Evolutionary conservation across 2,797 vertebrate species (phyloP).

Genomic region (Alca torda): DNA sequence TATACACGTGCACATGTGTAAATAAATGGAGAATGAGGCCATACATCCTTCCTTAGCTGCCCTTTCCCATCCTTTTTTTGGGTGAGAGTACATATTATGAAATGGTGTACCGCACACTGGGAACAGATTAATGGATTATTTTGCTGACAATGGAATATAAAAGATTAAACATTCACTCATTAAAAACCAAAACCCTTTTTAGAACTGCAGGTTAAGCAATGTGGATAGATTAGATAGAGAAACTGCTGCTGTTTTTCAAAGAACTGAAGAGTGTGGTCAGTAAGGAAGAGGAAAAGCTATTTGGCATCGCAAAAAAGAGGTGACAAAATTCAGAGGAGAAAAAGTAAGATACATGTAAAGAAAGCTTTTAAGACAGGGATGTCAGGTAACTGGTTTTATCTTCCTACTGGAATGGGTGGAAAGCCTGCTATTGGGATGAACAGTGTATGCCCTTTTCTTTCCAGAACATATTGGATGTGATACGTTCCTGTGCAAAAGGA

Average conservation of each 20-base stretch:
- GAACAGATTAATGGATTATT: conserved; percentile 7
- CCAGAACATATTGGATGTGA: not conserved
- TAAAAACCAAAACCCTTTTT: not conserved
- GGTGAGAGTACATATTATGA: not conserved
- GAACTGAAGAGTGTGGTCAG: not conserved
- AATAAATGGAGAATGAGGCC: not conserved
- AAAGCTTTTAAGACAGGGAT: not conserved
- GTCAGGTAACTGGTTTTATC: not conserved
- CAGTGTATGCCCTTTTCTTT: not conserved
- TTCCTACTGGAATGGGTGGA: not conserved
- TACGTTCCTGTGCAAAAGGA: not conserved
- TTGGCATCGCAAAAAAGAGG: not conserved
- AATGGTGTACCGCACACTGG: not conserved
- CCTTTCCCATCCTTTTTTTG: not conserved
- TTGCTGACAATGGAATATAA: not conserved
- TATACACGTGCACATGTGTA: not conserved
- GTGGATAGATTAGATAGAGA: not conserved
- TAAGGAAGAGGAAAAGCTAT: not conserved
- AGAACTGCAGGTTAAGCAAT: not conserved
- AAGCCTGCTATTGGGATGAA: not conserved
- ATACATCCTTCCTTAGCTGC: not conserved
- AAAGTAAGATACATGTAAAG: not conserved
- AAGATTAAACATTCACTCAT: not conserved
- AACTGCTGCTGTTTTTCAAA: not conserved
- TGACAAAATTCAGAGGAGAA: not conserved